phyloP scores from a whole-genome alignment of 2,797 vertebrate species.

The Nyctalus aviator region DNA sequence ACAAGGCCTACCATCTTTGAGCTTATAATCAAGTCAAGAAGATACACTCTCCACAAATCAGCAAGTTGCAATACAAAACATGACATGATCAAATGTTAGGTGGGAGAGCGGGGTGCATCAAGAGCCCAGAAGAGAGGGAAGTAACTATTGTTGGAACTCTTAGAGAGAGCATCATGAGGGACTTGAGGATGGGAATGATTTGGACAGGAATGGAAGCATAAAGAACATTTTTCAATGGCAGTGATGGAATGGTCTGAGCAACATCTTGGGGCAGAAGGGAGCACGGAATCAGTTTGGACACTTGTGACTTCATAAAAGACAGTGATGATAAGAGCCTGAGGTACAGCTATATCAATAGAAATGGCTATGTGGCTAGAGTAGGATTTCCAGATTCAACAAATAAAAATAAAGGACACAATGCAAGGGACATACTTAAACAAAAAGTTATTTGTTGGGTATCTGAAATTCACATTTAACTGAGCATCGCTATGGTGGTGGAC shows the following conservation, averaged over 20 bases:
- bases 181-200: background rate
- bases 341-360: background rate
- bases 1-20: background rate
- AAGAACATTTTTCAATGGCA: background rate
- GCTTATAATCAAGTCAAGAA: background rate
- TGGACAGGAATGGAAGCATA: background rate
- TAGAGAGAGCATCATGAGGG: background rate
- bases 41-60: background rate
- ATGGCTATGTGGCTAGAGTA: background rate
- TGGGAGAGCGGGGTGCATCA: background rate
- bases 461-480: background rate
- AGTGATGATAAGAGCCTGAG: background rate
- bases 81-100: background rate
- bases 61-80: background rate
- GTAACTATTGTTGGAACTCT: background rate
- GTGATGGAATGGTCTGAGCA: background rate
- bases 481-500: background rate
- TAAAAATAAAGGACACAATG: slow-evolving; percentile 5
- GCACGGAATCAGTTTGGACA: background rate
- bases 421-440: slow-evolving; percentile 9
- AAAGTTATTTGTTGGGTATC: background rate
- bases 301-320: background rate
- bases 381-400: background rate
- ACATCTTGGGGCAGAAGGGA: background rate
- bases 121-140: background rate